Conservation (phyloP, 1,140 invertebrate species). For the Diorhabda sublineata region DNA sequence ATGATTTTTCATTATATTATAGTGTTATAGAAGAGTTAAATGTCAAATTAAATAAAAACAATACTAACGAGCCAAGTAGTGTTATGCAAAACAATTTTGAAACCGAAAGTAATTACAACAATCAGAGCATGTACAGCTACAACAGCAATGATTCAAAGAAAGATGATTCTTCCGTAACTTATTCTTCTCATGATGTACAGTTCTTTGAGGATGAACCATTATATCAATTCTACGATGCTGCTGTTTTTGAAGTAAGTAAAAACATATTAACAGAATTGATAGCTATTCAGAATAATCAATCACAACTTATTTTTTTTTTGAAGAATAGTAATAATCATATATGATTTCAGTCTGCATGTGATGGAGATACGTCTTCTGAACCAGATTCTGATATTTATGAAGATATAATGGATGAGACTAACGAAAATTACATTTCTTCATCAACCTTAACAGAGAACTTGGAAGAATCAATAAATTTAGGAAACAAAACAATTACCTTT, state of each 20-base stretch:
- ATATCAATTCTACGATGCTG: constrained; percentile 86
- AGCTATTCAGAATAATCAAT: no score
- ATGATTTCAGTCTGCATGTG: constrained; percentile 54
- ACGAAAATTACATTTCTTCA: constrained; percentile 28
- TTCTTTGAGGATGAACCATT: constrained; percentile 69
- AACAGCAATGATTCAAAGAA: constrained; percentile 39
- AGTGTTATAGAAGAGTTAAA: constrained; percentile 11
- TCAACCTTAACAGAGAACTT: constrained; percentile 52
- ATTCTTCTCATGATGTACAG: constrained; percentile 34
- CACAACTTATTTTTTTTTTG: no score
- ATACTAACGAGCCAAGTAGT: neutral
- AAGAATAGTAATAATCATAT: no score
- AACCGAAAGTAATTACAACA: constrained; percentile 36
- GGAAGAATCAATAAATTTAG: constrained; percentile 43
- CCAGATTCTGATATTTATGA: constrained; percentile 80
- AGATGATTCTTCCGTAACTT: constrained; percentile 33
- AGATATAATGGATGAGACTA: constrained; percentile 54
- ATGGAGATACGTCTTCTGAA: constrained; percentile 56
- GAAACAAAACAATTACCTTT: constrained; percentile 53
- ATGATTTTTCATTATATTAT: neutral
- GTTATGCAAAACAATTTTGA: constrained; percentile 36
- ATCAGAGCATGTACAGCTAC: constrained; percentile 37
- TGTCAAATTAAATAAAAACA: constrained; percentile 5
- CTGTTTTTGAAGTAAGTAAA: constrained; percentile 62
- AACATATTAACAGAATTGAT: constrained; percentile 2